Evolutionary conservation across 2,113 vertebrate genomes (phyloP).

Genomic region (Anser cygnoides): DNA sequence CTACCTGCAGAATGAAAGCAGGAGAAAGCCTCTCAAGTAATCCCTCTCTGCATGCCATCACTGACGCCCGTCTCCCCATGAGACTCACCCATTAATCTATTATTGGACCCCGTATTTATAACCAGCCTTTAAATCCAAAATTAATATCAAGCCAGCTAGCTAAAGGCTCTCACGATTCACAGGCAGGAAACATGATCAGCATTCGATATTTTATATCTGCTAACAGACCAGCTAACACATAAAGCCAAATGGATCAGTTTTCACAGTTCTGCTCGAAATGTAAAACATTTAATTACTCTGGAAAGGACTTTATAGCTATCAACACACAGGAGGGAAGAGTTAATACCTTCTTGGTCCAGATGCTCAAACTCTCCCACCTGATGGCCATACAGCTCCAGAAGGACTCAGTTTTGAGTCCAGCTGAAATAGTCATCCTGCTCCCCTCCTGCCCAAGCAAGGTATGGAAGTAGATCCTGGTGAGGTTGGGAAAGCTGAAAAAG

Average conservation of each 20-base stretch:
- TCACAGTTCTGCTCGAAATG: neutral
- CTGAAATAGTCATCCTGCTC: neutral
- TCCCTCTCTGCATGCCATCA: neutral
- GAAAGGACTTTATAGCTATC: neutral
- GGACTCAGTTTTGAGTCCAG: neutral
- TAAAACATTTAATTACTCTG: neutral
- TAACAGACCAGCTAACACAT: neutral
- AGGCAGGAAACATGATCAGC: neutral
- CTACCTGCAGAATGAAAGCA: neutral
- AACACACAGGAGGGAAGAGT: neutral
- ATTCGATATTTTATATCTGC: neutral
- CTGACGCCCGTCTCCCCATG: neutral
- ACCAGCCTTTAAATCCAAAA: conserved; percentile 12
- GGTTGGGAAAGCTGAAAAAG: neutral
- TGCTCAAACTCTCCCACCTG: neutral
- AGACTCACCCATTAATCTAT: neutral
- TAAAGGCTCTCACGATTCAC: neutral
- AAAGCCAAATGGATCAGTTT: neutral
- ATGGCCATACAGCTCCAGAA: neutral
- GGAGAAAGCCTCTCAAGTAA: neutral
- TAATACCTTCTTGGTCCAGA: neutral
- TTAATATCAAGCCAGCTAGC: neutral
- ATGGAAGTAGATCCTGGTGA: neutral
- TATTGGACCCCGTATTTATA: neutral
- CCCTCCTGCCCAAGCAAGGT: neutral